Conservation (phyloP, 2,113 vertebrate species). For the Nothocercus julius region DNA sequence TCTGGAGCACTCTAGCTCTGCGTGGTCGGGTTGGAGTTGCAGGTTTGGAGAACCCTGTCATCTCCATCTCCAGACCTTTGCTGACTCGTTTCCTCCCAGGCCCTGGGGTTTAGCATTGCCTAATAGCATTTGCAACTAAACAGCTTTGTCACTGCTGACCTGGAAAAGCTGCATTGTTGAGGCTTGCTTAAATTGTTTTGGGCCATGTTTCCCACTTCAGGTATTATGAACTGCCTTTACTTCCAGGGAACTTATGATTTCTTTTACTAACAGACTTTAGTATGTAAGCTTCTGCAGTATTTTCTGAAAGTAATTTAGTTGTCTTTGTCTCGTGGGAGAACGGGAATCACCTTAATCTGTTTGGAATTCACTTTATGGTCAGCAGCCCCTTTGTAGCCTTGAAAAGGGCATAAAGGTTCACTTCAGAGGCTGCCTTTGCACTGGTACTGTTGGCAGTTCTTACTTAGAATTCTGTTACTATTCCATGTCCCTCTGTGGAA, state of each 20-base stretch:
- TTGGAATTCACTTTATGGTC: not conserved
- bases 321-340: not conserved
- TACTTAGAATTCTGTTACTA: not conserved
- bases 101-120: slow-evolving; percentile 16
- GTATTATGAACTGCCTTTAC: not conserved
- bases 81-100: not conserved
- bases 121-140: not conserved
- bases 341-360: not conserved
- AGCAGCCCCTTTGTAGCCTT: not conserved
- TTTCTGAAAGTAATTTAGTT: not conserved
- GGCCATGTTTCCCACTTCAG: not conserved
- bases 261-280: not conserved
- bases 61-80: not conserved
- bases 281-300: not conserved
- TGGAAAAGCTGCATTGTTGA: slow-evolving; percentile 48
- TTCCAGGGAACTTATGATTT: not conserved
- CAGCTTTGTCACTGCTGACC: slow-evolving; percentile 58
- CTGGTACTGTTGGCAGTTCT: not conserved
- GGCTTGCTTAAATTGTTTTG: not conserved
- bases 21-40: not conserved
- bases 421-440: not conserved
- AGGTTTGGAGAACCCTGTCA: not conserved
- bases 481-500: not conserved
- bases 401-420: not conserved
- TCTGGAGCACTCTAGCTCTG: not conserved